Percentiles rank a stretch among this genome's conserved stretches.
These are phyloP conservation scores for Pyrocoelia pectoralis DNA, from an alignment of 2,888 invertebrate genomes.

Conservation along the genomic window DNA sequence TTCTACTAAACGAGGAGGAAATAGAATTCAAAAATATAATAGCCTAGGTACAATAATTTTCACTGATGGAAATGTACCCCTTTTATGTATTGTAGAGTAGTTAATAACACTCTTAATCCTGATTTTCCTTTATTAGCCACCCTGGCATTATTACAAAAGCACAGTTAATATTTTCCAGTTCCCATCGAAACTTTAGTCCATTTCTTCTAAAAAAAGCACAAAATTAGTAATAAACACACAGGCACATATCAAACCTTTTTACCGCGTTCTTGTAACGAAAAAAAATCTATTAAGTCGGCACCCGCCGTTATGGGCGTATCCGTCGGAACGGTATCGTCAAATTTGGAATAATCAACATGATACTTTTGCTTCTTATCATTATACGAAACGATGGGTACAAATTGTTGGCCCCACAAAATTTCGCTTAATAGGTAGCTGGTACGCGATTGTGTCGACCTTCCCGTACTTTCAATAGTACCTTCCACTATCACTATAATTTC, in stretches of 20 bases:
- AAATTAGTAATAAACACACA: neutral
- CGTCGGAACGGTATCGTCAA: neutral
- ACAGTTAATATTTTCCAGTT: too few relatives aligned
- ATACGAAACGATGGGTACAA: neutral
- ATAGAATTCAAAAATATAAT: too few relatives aligned
- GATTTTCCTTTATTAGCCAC: too few relatives aligned
- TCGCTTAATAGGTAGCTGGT: neutral
- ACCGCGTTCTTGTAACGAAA: neutral
- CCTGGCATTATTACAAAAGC: too few relatives aligned
- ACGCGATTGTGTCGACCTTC: neutral
- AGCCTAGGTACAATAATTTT: too few relatives aligned
- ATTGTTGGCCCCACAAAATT: neutral
- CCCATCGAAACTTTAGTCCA: neutral
- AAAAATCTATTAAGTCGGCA: neutral
- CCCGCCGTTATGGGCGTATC: neutral
- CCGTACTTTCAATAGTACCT: neutral
- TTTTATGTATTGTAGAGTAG: too few relatives aligned
- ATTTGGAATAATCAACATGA: neutral
- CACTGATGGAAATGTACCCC: too few relatives aligned
- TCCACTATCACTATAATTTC: conserved; percentile 95
- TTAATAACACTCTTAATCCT: too few relatives aligned
- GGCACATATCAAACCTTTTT: neutral
- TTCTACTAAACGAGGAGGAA: too few relatives aligned
- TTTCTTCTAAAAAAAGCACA: neutral
- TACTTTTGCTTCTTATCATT: neutral